A percentile compares a stretch with the other conserved stretches of the same genome.
Evolutionary conservation across 2,888 invertebrate species (phyloP).

Genomic region (Synergus laeviventris): DNA sequence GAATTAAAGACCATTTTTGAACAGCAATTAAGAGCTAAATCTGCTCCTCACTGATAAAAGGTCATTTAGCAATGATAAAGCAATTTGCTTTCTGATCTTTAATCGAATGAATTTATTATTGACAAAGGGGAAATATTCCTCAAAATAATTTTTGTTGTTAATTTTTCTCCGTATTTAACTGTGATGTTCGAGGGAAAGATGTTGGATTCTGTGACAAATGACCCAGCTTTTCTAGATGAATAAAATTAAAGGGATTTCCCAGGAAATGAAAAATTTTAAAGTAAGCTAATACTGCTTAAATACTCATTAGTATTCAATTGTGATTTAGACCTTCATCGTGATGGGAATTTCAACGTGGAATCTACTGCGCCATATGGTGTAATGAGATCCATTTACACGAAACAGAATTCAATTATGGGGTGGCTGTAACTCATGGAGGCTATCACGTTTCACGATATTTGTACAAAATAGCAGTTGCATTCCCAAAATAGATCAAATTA

Average conservation of each 20-base stretch:
- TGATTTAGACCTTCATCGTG: background rate
- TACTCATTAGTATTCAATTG: slow-evolving; percentile 16
- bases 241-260: background rate
- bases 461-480: background rate
- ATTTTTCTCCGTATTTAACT: background rate
- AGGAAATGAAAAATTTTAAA: background rate
- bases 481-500: slow-evolving; percentile 29
- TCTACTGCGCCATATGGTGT: slow-evolving; percentile 9
- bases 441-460: slow-evolving; percentile 15
- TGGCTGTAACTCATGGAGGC: background rate
- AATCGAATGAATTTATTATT: background rate
- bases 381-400: slow-evolving; percentile 19
- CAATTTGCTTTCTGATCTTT: background rate
- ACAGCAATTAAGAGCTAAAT: background rate
- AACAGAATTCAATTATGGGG: slow-evolving; percentile 16
- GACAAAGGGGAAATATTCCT: background rate
- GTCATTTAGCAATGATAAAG: background rate
- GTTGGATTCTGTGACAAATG: background rate
- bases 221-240: background rate
- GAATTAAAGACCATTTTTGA: background rate
- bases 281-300: background rate
- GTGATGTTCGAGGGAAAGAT: background rate
- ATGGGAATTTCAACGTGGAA: background rate
- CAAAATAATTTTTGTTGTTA: background rate
- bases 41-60: background rate